A percentile compares a stretch with the other conserved stretches of the same genome.
Evolutionary conservation across 1,140 invertebrate species (phyloP).

Genomic region (Lucilia cuprina): DNA sequence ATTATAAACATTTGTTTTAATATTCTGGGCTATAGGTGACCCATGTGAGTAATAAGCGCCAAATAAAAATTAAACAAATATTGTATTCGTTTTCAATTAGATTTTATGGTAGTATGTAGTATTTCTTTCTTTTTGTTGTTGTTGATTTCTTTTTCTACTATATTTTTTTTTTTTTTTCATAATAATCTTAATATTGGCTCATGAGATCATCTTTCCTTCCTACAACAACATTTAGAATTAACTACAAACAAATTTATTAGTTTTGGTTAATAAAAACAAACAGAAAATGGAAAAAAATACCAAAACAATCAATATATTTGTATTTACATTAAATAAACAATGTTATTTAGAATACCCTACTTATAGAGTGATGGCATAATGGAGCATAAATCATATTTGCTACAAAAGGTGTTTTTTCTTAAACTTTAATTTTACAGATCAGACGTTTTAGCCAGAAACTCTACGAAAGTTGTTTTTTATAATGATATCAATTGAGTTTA

Average conservation of each 20-base stretch:
- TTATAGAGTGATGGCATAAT: no score
- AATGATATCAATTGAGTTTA: no score
- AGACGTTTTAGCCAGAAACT: no score
- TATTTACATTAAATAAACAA: background rate
- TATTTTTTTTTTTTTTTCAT: background rate
- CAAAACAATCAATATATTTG: constrained; percentile 3
- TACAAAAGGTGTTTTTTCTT: no score
- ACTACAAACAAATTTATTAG: background rate
- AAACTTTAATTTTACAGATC: no score
- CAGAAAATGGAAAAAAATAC: background rate
- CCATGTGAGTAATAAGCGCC: background rate
- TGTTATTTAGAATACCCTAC: no score
- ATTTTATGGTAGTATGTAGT: background rate
- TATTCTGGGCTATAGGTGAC: background rate
- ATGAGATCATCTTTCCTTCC: constrained; percentile 5
- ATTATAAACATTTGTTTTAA: no score
- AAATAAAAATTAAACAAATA: background rate
- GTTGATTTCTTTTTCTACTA: background rate
- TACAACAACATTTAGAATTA: background rate
- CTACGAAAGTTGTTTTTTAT: no score
- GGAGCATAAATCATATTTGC: no score
- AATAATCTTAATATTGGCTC: constrained; percentile 8
- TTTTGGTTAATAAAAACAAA: constrained; percentile 13
- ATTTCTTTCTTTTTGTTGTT: background rate
- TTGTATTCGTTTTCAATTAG: background rate